Conservation (phyloP, 2,888 invertebrate species). For the Sarcophaga caerulescens region DNA sequence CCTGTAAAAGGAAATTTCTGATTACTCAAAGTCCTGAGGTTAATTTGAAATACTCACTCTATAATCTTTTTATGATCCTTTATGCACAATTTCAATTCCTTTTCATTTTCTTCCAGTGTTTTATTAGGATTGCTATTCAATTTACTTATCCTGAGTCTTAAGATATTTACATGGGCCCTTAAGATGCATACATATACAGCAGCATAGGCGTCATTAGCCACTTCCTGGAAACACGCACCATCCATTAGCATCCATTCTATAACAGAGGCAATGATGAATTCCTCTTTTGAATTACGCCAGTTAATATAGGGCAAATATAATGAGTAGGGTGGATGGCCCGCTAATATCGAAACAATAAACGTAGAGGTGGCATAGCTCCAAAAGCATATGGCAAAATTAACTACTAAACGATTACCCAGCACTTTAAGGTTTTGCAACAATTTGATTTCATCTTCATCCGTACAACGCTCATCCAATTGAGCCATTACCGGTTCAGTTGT, state of each 20-base stretch:
- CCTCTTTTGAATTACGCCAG: slow-evolving; percentile 67
- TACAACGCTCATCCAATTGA: slow-evolving; percentile 69
- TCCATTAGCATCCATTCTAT: slow-evolving; percentile 66
- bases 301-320: slow-evolving; percentile 67
- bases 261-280: slow-evolving; percentile 63
- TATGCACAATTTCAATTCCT: slow-evolving; percentile 69
- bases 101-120: slow-evolving; percentile 50
- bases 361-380: slow-evolving; percentile 68
- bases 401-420: slow-evolving; percentile 61
- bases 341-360: slow-evolving; percentile 62
- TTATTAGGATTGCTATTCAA: slow-evolving; percentile 45
- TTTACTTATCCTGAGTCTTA: slow-evolving; percentile 62
- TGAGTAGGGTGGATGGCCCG: slow-evolving; percentile 69
- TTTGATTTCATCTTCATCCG: slow-evolving; percentile 57
- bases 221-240: slow-evolving; percentile 67
- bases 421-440: slow-evolving; percentile 55
- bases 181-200: slow-evolving; percentile 68
- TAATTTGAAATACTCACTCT: slow-evolving; percentile 56
- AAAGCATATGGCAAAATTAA: slow-evolving; percentile 62
- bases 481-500: slow-evolving; percentile 64
- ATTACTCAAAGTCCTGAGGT: too few relatives aligned
- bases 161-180: slow-evolving; percentile 63
- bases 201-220: slow-evolving; percentile 67
- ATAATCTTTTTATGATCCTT: slow-evolving; percentile 69
- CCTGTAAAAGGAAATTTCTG: slow-evolving; percentile 35